These are phyloP conservation scores for Seira sanloemensis DNA, from an alignment of 2,888 invertebrate species.

Conservation along the genomic window DNA sequence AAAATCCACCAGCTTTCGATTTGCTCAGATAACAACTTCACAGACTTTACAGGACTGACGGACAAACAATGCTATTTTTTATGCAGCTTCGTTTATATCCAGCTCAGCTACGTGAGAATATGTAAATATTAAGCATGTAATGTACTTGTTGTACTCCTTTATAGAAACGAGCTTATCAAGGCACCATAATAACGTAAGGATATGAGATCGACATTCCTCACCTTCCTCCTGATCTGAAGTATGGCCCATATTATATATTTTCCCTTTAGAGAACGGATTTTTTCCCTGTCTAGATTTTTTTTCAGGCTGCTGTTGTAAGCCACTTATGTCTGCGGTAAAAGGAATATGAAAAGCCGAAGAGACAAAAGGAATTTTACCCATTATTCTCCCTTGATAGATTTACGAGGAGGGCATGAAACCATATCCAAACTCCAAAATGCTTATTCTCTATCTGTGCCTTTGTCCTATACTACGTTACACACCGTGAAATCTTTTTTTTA, in stretches of 20 bases:
- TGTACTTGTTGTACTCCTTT: constrained; percentile 10
- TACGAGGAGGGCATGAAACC: constrained; percentile 10
- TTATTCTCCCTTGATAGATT: constrained; percentile 14
- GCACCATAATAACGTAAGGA: not conserved
- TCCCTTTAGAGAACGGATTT: not conserved
- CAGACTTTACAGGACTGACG: too few relatives aligned
- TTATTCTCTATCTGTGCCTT: too few relatives aligned
- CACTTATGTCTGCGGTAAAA: constrained; percentile 2
- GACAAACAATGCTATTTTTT: too few relatives aligned
- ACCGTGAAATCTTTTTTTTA: too few relatives aligned
- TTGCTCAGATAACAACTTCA: too few relatives aligned
- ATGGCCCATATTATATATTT: not conserved
- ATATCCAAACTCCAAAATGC: not conserved
- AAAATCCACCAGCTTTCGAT: too few relatives aligned
- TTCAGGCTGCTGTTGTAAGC: not conserved
- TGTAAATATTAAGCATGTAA: too few relatives aligned
- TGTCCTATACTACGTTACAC: too few relatives aligned
- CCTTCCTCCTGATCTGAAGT: not conserved
- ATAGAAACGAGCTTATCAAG: not conserved
- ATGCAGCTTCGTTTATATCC: too few relatives aligned
- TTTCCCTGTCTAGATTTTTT: not conserved
- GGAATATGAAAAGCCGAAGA: constrained; percentile 6
- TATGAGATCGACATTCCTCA: not conserved
- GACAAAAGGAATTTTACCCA: constrained; percentile 16
- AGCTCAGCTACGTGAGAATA: too few relatives aligned